Conservation (phyloP, 2,797 vertebrate species). For the Hypotaenidia okinawae region DNA sequence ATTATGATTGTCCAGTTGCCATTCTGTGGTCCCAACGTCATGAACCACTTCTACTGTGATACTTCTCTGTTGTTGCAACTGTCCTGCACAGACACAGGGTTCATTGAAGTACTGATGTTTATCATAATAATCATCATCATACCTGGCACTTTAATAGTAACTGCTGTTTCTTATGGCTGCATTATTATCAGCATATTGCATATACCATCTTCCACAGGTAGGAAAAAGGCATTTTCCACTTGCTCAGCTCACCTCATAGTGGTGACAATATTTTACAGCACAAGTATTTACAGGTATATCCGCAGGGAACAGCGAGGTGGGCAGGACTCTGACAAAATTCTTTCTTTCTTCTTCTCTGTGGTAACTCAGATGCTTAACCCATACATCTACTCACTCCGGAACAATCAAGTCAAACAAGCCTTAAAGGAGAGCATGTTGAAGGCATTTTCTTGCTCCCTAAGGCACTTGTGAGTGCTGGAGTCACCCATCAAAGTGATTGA, state of each 20-base stretch:
- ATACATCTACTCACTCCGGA: conserved; percentile 57
- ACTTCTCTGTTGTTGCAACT: background rate
- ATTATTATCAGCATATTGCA: background rate
- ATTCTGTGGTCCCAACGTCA: conserved; percentile 29
- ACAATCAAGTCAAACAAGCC: conserved; percentile 48
- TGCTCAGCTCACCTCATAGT: conserved; percentile 39
- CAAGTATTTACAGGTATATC: conserved; percentile 6
- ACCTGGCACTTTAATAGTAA: background rate
- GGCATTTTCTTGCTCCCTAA: background rate
- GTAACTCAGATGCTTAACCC: conserved; percentile 17
- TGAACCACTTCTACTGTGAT: conserved; percentile 58
- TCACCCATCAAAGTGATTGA: background rate
- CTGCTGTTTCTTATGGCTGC: background rate
- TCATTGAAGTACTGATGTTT: background rate
- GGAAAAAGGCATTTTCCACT: conserved; percentile 40
- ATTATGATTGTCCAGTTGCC: conserved; percentile 3
- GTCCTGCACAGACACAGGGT: background rate
- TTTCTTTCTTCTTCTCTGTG: conserved; percentile 20
- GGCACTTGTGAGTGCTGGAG: background rate
- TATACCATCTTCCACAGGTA: background rate
- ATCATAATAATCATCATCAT: background rate
- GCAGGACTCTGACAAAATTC: conserved; percentile 12
- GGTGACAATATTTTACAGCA: conserved; percentile 21
- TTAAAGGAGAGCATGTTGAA: conserved; percentile 6
- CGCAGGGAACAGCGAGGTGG: background rate